phyloP scores from a whole-genome alignment of 1,140 invertebrate genomes.

The Prorops nasuta region DNA sequence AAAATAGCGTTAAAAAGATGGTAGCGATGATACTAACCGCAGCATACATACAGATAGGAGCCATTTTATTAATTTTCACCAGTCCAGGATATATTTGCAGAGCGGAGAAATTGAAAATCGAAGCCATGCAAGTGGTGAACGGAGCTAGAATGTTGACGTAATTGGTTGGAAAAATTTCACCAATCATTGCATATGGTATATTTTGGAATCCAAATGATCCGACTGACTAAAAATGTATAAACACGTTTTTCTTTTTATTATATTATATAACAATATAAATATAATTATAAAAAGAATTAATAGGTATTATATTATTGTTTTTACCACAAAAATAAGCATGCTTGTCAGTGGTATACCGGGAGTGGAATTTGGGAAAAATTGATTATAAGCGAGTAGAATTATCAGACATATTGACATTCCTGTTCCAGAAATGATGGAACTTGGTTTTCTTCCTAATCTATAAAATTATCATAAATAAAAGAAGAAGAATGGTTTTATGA shows the following conservation, averaged over 20 bases:
- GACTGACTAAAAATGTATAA: constrained; percentile 12
- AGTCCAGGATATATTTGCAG: constrained; percentile 26
- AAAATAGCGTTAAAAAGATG: constrained; percentile 14
- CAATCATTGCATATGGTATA: constrained; percentile 22
- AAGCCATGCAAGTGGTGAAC: constrained; percentile 16
- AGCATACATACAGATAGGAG: constrained; percentile 20
- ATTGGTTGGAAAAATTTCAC: constrained; percentile 25
- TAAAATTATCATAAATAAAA: constrained; percentile 38
- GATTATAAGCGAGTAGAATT: constrained; percentile 46
- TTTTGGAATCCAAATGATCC: constrained; percentile 21
- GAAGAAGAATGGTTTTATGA: too few relatives aligned
- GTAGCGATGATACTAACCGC: constrained; percentile 13
- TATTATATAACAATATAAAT: neutral
- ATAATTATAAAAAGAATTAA: neutral
- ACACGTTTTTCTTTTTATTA: too few relatives aligned
- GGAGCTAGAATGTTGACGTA: constrained; percentile 21
- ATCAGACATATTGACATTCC: constrained; percentile 60
- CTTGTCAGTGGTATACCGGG: constrained; percentile 12
- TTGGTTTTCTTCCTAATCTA: constrained; percentile 56
- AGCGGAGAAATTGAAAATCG: constrained; percentile 13
- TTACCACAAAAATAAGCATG: constrained; percentile 20
- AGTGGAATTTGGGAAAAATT: constrained; percentile 11
- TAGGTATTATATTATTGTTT: too few relatives aligned
- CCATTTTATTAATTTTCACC: neutral
- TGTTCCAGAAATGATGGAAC: constrained; percentile 57